Base-by-base conservation (phyloP, 1,140 invertebrate genomes). In the Drosophila saltans region DNA sequence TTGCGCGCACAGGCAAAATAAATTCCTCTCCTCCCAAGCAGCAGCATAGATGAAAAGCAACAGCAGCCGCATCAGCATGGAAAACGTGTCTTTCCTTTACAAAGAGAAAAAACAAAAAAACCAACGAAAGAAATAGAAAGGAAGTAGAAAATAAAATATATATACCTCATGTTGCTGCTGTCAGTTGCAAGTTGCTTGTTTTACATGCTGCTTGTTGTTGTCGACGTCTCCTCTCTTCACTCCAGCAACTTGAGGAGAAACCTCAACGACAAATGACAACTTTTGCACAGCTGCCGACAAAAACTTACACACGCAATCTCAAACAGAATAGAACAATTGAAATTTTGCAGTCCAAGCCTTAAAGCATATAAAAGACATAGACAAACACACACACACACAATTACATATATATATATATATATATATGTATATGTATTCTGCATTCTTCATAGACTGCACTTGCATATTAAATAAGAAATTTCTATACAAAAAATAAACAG, bases 1-100 rank as follows among this genome's bases (percentile, higher is more conserved):
- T 82, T 56, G 61, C 69, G 79, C 79, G 80, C 80, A 78, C 71
- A 71, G 64, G 80, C 75, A 78, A 82, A 82, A 81, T 78, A 82
- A 82, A 81, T 75, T 4, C 28, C 28, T 16, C 16, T 16, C 16
- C 16, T 16, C 16, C 16, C 16, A 16, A 16, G 16, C 16, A 16
- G 16, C 16, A 16, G 16, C 16, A 16, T 16, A 16, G 16, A 16
- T 16, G 16, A 16, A 36, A 36, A 36, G 24, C 26, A 9, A 30
- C 48, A 33, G 45, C n/a, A 10, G 11, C 59, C 33, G 16, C 10
- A 63, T 41, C 56, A 61, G 58, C 72, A 45, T 26, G 52, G 48
- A 39, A 60, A 36, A 41, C 58, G 70, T 57, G 72, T 66, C 45
- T 52, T 26, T 52, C 45, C 45, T 48, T 26, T 10, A 24, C 7